Evolutionary conservation across 2,113 vertebrate genomes (phyloP), one percentile per base, ranked within the genome.

Genomic region (Cranoglanis bouderius): DNA sequence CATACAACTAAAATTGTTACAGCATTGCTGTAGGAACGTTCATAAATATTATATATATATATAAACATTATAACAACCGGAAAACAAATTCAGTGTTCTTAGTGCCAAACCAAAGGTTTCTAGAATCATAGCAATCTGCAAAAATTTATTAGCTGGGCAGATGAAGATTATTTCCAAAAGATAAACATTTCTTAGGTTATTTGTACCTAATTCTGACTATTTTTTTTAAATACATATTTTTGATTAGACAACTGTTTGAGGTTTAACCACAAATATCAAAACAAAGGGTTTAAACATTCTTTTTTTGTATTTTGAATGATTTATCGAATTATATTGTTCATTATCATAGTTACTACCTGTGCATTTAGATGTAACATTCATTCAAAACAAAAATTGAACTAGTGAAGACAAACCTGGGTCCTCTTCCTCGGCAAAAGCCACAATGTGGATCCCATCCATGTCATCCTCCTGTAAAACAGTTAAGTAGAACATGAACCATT

Each of bases 351-450:
- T 35, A 70, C 16, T 38, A 26, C 7, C 72, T 53, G 19, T 21
- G 81, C 1, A 29, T 51, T 51, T 55, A 83, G 43, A 74, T 16
- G 4, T 4, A 40, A 77, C 10, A 77, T 65, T 43, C 9, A 63
- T 14, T 19, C 13, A 46, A 14, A 85, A 61, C 77, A 14, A 9
- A 51, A 49, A 21, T 7, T 21, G 4, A 91, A 61, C 49, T 70
- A 9, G 70, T 13, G 67, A 19, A 72, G 19, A 26, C 92, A 85
- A 92, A 99, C 98, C 98, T 93, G 98, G 98, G 88, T 99, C 98
- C 0, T 98, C 98, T 91, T 97, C 97, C 92, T 99, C 98, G 0
- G 98, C 98, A 13, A 99, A 99, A 6, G 98, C 97, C 89, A 99
- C 98, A 0, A 99, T 99, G 91, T 99, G 98, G 88, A 99, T 97